Evolutionary conservation across 30 jellyfish, hydroid and myxozoan genomes (phyloP).

Genomic region (Pseudorhiza aurosa): DNA sequence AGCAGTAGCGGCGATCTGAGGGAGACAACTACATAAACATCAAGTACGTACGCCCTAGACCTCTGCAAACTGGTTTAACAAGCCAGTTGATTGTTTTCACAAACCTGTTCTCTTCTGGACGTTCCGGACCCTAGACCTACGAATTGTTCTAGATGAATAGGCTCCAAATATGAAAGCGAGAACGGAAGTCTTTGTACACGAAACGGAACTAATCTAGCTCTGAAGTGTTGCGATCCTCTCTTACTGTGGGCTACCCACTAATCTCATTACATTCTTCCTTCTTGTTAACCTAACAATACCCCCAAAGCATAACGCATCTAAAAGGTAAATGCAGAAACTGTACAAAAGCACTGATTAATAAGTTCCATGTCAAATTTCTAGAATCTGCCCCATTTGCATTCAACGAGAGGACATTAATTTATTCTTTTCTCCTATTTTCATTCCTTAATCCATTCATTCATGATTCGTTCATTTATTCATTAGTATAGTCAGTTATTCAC

Average conservation of each 20-base stretch:
- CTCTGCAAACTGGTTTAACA: slow-evolving; percentile 20
- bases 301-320: too few species aligned
- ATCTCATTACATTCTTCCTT: too few species aligned
- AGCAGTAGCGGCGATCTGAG: background rate
- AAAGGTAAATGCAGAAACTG: too few species aligned
- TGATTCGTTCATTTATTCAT: slow-evolving; percentile 1
- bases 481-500: background rate
- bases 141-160: background rate
- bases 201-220: background rate
- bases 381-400: too few species aligned
- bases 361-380: too few species aligned
- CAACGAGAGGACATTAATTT: too few species aligned
- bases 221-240: too few species aligned
- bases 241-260: too few species aligned
- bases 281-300: too few species aligned
- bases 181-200: background rate
- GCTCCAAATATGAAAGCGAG: slow-evolving; percentile 2
- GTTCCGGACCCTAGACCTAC: slow-evolving; percentile 1
- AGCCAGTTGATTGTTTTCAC: background rate
- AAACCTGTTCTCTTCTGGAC: background rate
- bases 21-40: background rate
- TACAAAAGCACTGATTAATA: too few species aligned
- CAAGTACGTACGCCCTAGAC: slow-evolving; percentile 10
- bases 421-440: too few species aligned
- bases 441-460: background rate